Evolutionary conservation across 2,113 vertebrate genomes (phyloP).

Genomic region (Paedocypris sp.): DNA sequence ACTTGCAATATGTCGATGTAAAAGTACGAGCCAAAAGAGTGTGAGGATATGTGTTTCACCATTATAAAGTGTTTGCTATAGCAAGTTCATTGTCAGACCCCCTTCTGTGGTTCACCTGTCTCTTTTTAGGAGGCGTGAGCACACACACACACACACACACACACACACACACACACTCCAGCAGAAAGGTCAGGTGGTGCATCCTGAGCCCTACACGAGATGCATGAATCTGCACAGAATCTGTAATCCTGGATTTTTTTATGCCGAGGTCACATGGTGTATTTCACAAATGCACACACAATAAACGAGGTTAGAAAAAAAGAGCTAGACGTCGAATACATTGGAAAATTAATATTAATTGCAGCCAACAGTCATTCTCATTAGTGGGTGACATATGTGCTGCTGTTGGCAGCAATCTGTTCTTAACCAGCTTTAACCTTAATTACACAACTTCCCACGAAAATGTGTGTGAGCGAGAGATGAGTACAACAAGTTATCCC

Average conservation of each 20-base stretch:
- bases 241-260: slow-evolving; percentile 22
- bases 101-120: slow-evolving; percentile 17
- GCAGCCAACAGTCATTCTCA: slow-evolving; percentile 52
- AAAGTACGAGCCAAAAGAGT: not conserved
- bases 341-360: slow-evolving; percentile 29
- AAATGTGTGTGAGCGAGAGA: not conserved
- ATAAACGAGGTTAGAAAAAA: too few relatives aligned
- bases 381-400: slow-evolving; percentile 62
- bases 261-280: not conserved
- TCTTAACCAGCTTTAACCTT: slow-evolving; percentile 23
- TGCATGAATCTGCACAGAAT: slow-evolving; percentile 6
- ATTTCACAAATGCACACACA: not conserved
- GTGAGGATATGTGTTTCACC: not conserved
- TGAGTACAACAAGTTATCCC: not conserved
- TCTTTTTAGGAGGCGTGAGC: not conserved
- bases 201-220: not conserved
- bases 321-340: not conserved
- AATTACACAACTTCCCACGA: slow-evolving; percentile 19
- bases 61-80: slow-evolving; percentile 1
- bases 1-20: not conserved
- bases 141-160: not conserved
- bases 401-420: slow-evolving; percentile 54
- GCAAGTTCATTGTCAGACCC: not conserved
- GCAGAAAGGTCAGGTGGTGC: not conserved
- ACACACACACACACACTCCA: not conserved